Evolutionary conservation across 2,113 vertebrate species (phyloP).

Genomic region (Orycteropus afer): DNA sequence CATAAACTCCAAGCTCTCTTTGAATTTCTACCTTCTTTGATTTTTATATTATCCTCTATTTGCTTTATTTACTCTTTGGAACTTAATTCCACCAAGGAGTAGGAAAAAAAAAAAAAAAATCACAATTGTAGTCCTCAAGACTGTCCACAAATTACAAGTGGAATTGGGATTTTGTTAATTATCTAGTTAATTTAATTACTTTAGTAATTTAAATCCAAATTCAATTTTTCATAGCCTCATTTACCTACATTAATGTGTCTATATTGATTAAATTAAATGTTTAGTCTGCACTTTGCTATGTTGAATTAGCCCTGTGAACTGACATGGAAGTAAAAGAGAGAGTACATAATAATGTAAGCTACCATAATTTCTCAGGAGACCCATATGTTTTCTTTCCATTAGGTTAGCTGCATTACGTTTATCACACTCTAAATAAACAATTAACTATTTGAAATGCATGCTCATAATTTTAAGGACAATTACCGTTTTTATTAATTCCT

Average conservation of each 20-base stretch:
- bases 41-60: background rate
- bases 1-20: background rate
- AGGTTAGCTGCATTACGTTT: background rate
- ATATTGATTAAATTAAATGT: constrained; percentile 28
- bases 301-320: background rate
- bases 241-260: background rate
- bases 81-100: background rate
- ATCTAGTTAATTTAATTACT: constrained; percentile 40
- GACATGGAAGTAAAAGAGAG: background rate
- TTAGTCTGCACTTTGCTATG: background rate
- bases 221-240: constrained; percentile 22
- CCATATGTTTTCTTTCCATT: background rate
- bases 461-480: background rate
- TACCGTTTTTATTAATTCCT: background rate
- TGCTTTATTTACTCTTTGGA: constrained; percentile 20
- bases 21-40: background rate
- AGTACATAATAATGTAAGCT: background rate
- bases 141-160: background rate
- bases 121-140: background rate
- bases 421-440: background rate
- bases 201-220: constrained; percentile 39
- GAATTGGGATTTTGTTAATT: constrained; percentile 43
- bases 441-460: background rate
- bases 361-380: background rate
- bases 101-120: background rate